Evolutionary conservation across 2,888 invertebrate genomes (phyloP), one percentile per base, ranked within the genome.

Genomic region (Sphaeridia pumilis): DNA sequence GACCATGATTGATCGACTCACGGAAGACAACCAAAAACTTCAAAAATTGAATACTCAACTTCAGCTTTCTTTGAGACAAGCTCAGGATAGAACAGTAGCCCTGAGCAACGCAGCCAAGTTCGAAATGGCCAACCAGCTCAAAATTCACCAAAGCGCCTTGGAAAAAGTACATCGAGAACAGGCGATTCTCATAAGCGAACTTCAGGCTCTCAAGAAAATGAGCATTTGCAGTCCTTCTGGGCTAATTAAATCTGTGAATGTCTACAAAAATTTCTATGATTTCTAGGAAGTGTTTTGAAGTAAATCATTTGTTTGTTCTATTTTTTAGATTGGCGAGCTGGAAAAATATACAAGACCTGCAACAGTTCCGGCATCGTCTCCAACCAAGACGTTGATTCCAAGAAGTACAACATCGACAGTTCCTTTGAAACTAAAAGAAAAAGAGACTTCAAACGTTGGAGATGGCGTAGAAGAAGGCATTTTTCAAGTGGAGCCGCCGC

Each of bases 121-220:
- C 4, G 52, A 52, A 17, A 20, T 46, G 20, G 38, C 52, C 1
- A 41, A 42, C 24, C 52, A 52, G 26, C 25, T 46, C 4, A 31
- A 22, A 14, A 27, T 42, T 17, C 46, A 52, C 26, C 52, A 52
- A 25, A 52, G 46, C 1, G 46, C 46, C 22, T 25, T 52, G 17
- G 52, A 52, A 24, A 52, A 52, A 28, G 46, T 52, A 38, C 46
- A 52, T 28, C 26, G 42, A 10, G 52, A 52, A 24, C 52, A 52
- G 20, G 46, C 43, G 22, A 24, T 42, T 1, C 27, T 52, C 17
- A 46, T 52, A 24, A 46, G 38, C 5, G 52, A 52, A 27, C 51
- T 51, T 3, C 51, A 51, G 27, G 38, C 34, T 3, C 21, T 51
- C 2, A 51, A 51, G 38, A 45, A 44, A 36, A 25, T 46, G 3